Base-by-base conservation (phyloP, 2,797 vertebrate species). In the Botia kubotai region DNA sequence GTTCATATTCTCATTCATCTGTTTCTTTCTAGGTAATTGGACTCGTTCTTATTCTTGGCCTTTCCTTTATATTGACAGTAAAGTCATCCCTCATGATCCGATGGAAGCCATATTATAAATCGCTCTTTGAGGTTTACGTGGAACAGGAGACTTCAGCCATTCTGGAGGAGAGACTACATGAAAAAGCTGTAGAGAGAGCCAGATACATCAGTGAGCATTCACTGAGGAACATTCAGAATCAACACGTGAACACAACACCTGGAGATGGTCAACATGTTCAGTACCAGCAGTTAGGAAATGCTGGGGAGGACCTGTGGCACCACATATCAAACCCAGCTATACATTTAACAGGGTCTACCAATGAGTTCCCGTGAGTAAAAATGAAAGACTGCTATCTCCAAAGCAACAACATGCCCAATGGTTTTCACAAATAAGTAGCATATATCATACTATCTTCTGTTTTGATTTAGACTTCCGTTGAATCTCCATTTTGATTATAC, bases 51-150 rank as follows among this genome's bases (percentile, higher is more conserved):
- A 72, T 83, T 43, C 55, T 83, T 29, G 79, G 67, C 5, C 60
- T 86, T 53, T 83, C 66, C 21, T 10, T 86, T 69, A 68, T 83
- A 60, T 58, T 86, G 50, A 77, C 43, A 0, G 17, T 86, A 74
- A 72, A 55, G 36, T 48, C 67, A 29, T 55, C 17, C 14, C 57
- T 83, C 23, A 83, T 4, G 68, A 57, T n/a, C 16, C 26, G 53
- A 6, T 69, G 67, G 75, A 86, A 81, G 75, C 84, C 79, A 0
- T 79, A 83, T 73, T 86, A 83, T 70, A 83, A 75, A 80, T 81
- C 75, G 0, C 72, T 86, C 8, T 82, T 79, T 58, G 84, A 83
- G 72, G 71, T 58, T n/a, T 83, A 83, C 13, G 48, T 86, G 75
- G 79, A 83, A 60, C 75, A 75, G 53, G 82, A 83, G 79, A 83